Evolutionary conservation across 2,888 invertebrate species (phyloP), one percentile per base, ranked within the genome.

Genomic region (Byasa hedistus): DNA sequence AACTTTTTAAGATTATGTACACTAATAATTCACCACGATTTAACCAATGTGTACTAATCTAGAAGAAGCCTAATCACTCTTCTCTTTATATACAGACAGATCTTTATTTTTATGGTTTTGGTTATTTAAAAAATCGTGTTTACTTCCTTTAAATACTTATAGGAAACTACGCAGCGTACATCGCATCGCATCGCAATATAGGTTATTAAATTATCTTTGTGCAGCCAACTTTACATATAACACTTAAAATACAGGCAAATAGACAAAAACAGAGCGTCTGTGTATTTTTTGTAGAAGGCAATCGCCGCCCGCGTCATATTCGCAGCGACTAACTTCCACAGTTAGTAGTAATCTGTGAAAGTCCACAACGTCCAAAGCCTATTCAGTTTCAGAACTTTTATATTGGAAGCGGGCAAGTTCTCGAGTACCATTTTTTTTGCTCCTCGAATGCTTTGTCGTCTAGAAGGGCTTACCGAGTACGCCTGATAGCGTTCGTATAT

Each of bases 351-450:
- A 57, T 48, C 58, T 32, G 12, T 55, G 54, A 48, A 65, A 62
- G 39, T 54, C 61, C 58, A 23, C 24, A 48, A 44, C 65, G 55
- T 59, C 65, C 52, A 51, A 57, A 57, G 61, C 59, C 58, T 59
- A 66, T 63, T 66, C 66, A 63, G 51, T 48, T 66, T 54, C 57
- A 24, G 55, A 68, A 70, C 66, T 70, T 70, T 66, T 63, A 68
- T 68, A 70, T 66, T 66, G 69, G 66, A 57, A 66, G 62, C 55
- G 58, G 59, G 51, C n/a, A 66, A 59, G 32, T 65, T 66, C 23
- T 56, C 56, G 58, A 66, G 59, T 59, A 36, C 61, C 39, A 23
- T 55, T 62, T 66, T 52, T 65, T 66, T 63, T 52, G 19, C 62
- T 66, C 36, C 10, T 48, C 59, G 44, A 63, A 48, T 48, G 52